phyloP scores from a whole-genome alignment of 35 echinoderm and acorn worm species.

The Strongylocentrotus purpuratus region DNA sequence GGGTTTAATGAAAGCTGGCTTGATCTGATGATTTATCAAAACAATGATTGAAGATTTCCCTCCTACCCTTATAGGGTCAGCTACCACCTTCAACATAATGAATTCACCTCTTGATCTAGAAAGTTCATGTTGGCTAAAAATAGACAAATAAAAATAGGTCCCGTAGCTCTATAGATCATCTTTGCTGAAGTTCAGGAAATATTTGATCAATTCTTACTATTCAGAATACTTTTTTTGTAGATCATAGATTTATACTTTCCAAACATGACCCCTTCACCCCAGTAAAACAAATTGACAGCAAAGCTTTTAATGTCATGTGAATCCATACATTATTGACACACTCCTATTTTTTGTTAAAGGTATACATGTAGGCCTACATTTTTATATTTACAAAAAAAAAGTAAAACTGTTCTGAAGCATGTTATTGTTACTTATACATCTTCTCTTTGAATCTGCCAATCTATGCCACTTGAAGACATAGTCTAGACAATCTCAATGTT shows the following conservation, averaged over 20 bases:
- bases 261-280: neutral
- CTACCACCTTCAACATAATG: neutral
- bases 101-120: constrained; percentile 1
- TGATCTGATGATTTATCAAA: constrained; percentile 12
- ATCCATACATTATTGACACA: neutral
- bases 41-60: neutral
- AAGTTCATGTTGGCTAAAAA: neutral
- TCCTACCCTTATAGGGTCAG: neutral
- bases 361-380: neutral
- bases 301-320: neutral
- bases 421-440: neutral
- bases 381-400: no score
- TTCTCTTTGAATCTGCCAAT: neutral
- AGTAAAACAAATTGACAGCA: neutral
- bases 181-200: neutral
- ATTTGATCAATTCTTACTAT: neutral
- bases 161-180: neutral
- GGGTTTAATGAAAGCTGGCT: neutral
- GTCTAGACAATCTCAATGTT: neutral
- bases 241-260: neutral
- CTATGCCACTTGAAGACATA: neutral
- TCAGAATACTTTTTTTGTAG: neutral
- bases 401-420: no score
- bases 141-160: neutral
- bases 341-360: neutral